Percentiles rank a stretch among this genome's conserved stretches.
phyloP scores from a whole-genome alignment of 2,797 vertebrate genomes.

The Sebastes paucispinis region DNA sequence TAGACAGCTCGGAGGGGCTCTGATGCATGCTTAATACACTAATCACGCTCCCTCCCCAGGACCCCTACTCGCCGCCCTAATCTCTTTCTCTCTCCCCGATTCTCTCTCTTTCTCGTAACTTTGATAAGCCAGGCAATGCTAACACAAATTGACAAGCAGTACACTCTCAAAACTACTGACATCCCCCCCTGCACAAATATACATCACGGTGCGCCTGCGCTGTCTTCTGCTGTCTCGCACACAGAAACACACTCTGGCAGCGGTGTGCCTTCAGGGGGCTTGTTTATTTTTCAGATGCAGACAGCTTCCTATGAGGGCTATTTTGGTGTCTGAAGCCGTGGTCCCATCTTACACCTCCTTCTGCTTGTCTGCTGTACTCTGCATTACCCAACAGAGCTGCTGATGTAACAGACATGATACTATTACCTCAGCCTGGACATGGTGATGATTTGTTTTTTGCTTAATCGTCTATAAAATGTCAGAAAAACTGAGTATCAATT shows the following conservation, averaged over 20 bases:
- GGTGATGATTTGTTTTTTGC: neutral
- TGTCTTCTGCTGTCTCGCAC: neutral
- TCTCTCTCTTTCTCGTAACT: conserved; percentile 53
- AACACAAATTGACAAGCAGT: conserved; percentile 48
- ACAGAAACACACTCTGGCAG: conserved; percentile 31
- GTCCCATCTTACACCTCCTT: conserved; percentile 47
- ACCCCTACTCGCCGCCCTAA: conserved; percentile 57
- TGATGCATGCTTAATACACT: conserved; percentile 78
- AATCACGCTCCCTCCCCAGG: conserved; percentile 72
- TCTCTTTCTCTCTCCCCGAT: conserved; percentile 46
- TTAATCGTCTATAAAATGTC: neutral
- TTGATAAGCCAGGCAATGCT: conserved; percentile 43
- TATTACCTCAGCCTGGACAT: neutral
- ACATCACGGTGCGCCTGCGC: conserved; percentile 2
- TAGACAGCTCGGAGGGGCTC: conserved; percentile 72
- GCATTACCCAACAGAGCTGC: conserved; percentile 6
- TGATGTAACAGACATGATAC: conserved; percentile 4
- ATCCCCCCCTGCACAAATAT: conserved; percentile 25
- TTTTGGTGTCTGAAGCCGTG: conserved; percentile 43
- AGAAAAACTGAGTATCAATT: neutral
- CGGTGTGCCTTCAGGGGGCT: conserved; percentile 15
- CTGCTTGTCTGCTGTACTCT: conserved; percentile 48
- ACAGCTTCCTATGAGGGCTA: conserved; percentile 46
- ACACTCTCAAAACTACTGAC: conserved; percentile 34
- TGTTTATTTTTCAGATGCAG: conserved; percentile 57